Conservation (phyloP, 2,888 invertebrate genomes). For the Lagria hirta region DNA sequence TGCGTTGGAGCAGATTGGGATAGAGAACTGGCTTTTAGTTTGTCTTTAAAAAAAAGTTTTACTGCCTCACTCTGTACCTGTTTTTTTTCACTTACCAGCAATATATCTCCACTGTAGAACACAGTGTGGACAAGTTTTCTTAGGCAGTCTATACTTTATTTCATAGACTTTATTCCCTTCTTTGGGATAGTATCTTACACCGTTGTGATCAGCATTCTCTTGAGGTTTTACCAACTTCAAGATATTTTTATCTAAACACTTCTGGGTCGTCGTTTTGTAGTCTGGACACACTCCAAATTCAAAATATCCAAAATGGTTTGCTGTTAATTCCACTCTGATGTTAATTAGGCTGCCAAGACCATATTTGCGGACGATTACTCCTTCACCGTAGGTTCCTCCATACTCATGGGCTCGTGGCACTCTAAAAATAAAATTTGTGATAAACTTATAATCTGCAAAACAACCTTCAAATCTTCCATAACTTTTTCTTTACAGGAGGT, state of each 20-base stretch:
- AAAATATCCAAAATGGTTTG: conserved; percentile 84
- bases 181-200: conserved; percentile 70
- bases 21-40: no score
- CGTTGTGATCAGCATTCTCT: conserved; percentile 55
- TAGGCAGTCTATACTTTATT: conserved; percentile 59
- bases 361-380: conserved; percentile 79
- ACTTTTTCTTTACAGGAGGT: no score
- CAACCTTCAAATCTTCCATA: no score
- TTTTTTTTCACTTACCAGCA: no score
- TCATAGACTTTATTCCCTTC: conserved; percentile 80
- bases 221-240: conserved; percentile 58
- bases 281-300: conserved; percentile 82
- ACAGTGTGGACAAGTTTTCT: conserved; percentile 75
- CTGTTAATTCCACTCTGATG: conserved; percentile 81
- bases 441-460: not conserved
- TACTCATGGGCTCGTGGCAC: conserved; percentile 77
- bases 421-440: conserved; percentile 31
- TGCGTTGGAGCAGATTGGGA: no score
- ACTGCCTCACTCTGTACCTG: no score
- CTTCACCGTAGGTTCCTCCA: conserved; percentile 81
- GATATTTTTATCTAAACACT: conserved; percentile 74
- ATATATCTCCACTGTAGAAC: conserved; percentile 87
- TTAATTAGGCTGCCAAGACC: conserved; percentile 67
- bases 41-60: no score
- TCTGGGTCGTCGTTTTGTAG: conserved; percentile 68